A percentile compares a stretch with the other conserved stretches of the same genome.
Evolutionary conservation across 2,113 vertebrate species (phyloP).

Genomic region (Crotalus horridus): DNA sequence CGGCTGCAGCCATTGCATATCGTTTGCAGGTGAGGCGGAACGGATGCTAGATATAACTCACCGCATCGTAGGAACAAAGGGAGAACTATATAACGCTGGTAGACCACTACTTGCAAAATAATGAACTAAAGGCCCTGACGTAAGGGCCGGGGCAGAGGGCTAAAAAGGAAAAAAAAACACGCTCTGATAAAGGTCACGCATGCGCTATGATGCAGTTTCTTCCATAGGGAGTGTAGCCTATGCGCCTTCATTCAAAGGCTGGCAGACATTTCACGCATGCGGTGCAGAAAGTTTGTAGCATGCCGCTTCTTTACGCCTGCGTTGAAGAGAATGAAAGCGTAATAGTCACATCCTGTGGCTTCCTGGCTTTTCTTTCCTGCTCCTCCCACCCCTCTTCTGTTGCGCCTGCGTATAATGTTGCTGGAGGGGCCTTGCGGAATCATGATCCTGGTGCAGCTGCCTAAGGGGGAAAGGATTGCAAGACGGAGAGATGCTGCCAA

Average conservation of each 20-base stretch:
- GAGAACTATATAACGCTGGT: conserved; percentile 25
- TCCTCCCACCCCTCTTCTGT: background rate
- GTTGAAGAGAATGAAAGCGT: rapidly evolving
- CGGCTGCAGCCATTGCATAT: conserved; percentile 53
- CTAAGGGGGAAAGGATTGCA: conserved; percentile 10
- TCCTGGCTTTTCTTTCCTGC: conserved; percentile 2
- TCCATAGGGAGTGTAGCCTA: background rate
- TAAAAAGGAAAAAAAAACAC: background rate
- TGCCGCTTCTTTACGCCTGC: background rate
- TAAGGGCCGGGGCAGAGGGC: background rate
- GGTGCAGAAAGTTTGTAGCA: background rate
- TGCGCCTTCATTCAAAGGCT: conserved; percentile 14
- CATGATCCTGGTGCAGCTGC: conserved; percentile 34
- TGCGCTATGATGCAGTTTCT: background rate
- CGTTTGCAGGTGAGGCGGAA: conserved; percentile 67
- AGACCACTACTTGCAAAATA: background rate
- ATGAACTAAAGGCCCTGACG: rapidly evolving
- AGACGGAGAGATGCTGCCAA: conserved; percentile 53
- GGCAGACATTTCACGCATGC: conserved; percentile 3
- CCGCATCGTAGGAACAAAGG: conserved; percentile 43
- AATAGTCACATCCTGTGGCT: background rate
- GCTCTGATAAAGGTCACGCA: background rate
- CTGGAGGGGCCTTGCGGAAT: conserved; percentile 70
- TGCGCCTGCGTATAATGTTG: conserved; percentile 63
- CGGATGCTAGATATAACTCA: conserved; percentile 21